phyloP scores from a whole-genome alignment of 2,888 invertebrate species.

The Drosophila kambysellisi region DNA sequence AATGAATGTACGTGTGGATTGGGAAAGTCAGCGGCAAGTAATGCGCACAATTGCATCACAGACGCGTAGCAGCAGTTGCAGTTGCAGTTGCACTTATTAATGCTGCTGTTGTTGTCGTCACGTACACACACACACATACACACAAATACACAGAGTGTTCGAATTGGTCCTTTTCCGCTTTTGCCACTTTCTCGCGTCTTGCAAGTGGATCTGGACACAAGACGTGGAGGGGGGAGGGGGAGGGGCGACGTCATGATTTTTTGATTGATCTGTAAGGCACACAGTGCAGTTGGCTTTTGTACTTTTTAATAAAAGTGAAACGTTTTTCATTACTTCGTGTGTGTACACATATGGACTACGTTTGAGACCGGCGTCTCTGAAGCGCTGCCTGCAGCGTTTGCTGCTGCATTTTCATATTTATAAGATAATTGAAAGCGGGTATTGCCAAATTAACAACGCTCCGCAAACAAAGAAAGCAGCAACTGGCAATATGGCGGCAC shows the following conservation, averaged over 20 bases:
- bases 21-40: conserved; percentile 44
- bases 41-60: conserved; percentile 73
- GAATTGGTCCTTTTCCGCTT: conserved; percentile 23
- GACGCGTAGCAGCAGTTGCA: conserved; percentile 42
- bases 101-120: conserved; percentile 37
- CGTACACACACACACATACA: conserved; percentile 47
- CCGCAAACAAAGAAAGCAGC: conserved; percentile 76
- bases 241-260: conserved; percentile 70
- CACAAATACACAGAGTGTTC: conserved; percentile 15
- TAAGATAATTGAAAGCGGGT: conserved; percentile 85
- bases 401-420: conserved; percentile 84
- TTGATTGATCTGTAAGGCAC: conserved; percentile 83
- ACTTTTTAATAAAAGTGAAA: conserved; percentile 77
- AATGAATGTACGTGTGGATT: conserved; percentile 33
- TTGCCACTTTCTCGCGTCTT: conserved; percentile 51
- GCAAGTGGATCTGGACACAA: conserved; percentile 46
- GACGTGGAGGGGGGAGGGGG: conserved; percentile 9
- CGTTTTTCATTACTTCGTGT: conserved; percentile 72
- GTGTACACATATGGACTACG: conserved; percentile 30
- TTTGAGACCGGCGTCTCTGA: conserved; percentile 31
- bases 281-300: conserved; percentile 76
- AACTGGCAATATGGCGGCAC: conserved; percentile 68
- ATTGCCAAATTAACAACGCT: conserved; percentile 84
- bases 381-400: conserved; percentile 67
- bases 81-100: conserved; percentile 37